Evolutionary conservation across 1,140 invertebrate species (phyloP).

Genomic region (Hyposmocoma kahamanoa): DNA sequence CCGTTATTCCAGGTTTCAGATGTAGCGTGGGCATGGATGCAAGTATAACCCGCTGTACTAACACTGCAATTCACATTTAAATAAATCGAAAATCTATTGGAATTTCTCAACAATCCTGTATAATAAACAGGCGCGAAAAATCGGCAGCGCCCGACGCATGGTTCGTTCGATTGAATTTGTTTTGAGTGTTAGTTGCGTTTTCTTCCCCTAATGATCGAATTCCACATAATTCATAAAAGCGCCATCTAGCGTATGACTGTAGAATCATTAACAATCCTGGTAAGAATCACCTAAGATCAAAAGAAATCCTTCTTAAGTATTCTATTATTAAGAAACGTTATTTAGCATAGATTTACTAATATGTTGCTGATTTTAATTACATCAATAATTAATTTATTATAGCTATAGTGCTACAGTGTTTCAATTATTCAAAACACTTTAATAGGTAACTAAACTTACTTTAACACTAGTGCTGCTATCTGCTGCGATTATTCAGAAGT

Average conservation of each 20-base stretch:
- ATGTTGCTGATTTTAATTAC: no score
- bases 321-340: no score
- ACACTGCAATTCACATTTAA: slow-evolving; percentile 47
- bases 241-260: slow-evolving; percentile 22
- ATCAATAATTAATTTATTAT: no score
- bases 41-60: slow-evolving; percentile 18
- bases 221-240: slow-evolving; percentile 12
- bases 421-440: neutral
- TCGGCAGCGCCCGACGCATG: slow-evolving; percentile 46
- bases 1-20: slow-evolving; percentile 68
- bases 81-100: slow-evolving; percentile 6
- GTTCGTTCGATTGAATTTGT: slow-evolving; percentile 38
- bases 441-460: neutral
- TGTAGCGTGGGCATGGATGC: slow-evolving; percentile 65
- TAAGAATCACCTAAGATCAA: no score
- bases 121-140: slow-evolving; percentile 53
- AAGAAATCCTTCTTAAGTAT: no score
- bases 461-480: neutral
- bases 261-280: no score
- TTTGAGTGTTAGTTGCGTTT: slow-evolving; percentile 32
- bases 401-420: no score
- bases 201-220: slow-evolving; percentile 43
- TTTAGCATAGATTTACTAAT: no score
- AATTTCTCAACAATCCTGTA: slow-evolving; percentile 18
- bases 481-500: slow-evolving; percentile 6